Evolutionary conservation across 2,888 invertebrate genomes (phyloP).

Genomic region (Rugalucina vietnamica): DNA sequence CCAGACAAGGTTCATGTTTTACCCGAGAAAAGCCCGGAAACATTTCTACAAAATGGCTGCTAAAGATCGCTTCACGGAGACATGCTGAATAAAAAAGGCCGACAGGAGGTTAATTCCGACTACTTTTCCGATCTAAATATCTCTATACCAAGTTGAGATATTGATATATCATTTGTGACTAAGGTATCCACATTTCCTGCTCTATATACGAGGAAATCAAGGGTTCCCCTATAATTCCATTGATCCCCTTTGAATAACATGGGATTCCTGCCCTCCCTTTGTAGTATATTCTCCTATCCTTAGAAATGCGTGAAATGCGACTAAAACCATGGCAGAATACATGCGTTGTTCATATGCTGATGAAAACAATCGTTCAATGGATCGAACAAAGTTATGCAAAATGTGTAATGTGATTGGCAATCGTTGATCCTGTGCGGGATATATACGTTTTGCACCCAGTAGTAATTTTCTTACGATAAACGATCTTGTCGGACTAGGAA

Average conservation of each 20-base stretch:
- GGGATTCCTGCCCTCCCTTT: neutral
- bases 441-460: neutral
- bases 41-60: no score
- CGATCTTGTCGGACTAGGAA: constrained; percentile 12
- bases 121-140: no score
- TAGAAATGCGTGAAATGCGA: constrained; percentile 32
- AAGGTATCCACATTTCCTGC: no score
- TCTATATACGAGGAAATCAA: no score
- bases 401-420: constrained; percentile 24
- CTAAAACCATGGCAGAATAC: constrained; percentile 27
- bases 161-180: no score
- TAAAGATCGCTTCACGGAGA: no score
- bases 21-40: no score
- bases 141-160: no score
- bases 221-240: no score
- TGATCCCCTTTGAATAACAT: constrained; percentile 1
- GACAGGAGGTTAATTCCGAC: no score
- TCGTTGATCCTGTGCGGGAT: constrained; percentile 19
- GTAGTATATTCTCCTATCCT: constrained; percentile 2
- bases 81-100: no score
- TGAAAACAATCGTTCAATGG: neutral
- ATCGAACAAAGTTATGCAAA: neutral
- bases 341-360: neutral
- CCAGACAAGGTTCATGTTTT: no score
- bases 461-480: constrained; percentile 38